Evolutionary conservation across 2,797 vertebrate species (phyloP).

Genomic region (Syngnathus acus): DNA sequence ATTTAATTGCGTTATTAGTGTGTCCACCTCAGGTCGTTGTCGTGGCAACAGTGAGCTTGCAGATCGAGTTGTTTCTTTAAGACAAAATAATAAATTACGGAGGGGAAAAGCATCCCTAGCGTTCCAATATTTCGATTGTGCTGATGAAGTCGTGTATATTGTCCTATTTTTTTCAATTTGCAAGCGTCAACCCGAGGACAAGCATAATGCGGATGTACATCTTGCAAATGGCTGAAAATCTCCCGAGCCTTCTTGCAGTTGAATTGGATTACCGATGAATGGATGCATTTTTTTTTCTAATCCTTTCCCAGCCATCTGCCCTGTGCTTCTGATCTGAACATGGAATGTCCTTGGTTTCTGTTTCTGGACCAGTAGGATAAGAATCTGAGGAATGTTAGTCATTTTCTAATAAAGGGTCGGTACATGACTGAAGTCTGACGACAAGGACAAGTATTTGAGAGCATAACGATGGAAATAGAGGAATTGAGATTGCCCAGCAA

Average conservation of each 20-base stretch:
- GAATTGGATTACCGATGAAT: not conserved
- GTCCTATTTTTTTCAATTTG: not conserved
- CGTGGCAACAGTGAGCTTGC: not conserved
- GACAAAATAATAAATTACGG: not conserved
- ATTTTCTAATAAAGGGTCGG: conserved; percentile 37
- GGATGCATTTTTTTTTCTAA: not conserved
- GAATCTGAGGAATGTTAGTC: conserved; percentile 36
- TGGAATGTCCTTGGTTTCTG: conserved; percentile 15
- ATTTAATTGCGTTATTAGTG: not conserved
- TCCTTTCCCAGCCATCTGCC: not conserved
- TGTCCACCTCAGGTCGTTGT: not conserved
- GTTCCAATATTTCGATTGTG: not conserved
- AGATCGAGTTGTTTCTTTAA: not conserved
- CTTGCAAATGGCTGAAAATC: not conserved
- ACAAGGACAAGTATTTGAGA: conserved; percentile 6
- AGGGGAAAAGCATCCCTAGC: not conserved
- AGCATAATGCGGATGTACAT: not conserved
- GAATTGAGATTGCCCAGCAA: conserved; percentile 58
- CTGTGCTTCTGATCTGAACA: conserved; percentile 23
- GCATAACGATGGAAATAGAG: conserved; percentile 22
- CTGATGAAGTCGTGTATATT: not conserved
- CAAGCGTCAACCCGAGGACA: not conserved
- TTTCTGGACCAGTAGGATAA: conserved; percentile 23
- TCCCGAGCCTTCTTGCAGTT: not conserved
- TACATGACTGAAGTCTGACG: conserved; percentile 15